Evolutionary conservation across 2,888 invertebrate species (phyloP), one percentile per base, ranked within the genome.

Genomic region (Hedychridium roseum): DNA sequence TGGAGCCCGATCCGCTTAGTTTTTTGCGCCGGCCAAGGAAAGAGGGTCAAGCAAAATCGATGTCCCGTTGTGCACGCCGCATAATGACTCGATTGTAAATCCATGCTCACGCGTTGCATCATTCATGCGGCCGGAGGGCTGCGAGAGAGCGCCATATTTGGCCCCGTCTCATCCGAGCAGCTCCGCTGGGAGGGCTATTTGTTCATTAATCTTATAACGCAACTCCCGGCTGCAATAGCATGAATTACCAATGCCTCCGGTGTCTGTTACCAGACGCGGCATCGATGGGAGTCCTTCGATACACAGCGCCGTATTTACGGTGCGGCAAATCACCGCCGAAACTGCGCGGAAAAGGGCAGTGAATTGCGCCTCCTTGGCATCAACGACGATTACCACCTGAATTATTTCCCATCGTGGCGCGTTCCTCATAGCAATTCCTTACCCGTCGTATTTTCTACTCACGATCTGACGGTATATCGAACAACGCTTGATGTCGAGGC

Each of bases 161-260:
- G 68, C 54, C 52, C 49, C 60, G 60, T 68, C 72, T 70, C 68
- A 70, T 70, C 68, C 61, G 56, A 53, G 54, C 45, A 57, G 61
- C 47, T 52, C 50, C 50, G 39, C 48, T 46, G 40, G 60, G 56
- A 57, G 52, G 56, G 56, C 64, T 68, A 64, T 69, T 71, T 72
- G 69, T 74, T 76, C 75, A 75, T 77, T 75, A 76, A 77, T 77
- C 75, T 76, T 75, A 71, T 72, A 74, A 72, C 65, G 70, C 65
- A 72, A 72, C 73, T 64, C 60, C 64, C 57, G 57, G 56, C 57
- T 49, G 58, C 43, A 42, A 52, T 54, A 43, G 50, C 50, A 50
- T 54, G 50, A 56, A 65, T 59, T 55, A 54, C 50, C 46, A 54
- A 55, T 53, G 54, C 36, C 26, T 15, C 28, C 34, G 23, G 18